Evolutionary conservation across 1,140 invertebrate species (phyloP), one percentile per base, ranked within the genome.

Genomic region (Euschistus heros): DNA sequence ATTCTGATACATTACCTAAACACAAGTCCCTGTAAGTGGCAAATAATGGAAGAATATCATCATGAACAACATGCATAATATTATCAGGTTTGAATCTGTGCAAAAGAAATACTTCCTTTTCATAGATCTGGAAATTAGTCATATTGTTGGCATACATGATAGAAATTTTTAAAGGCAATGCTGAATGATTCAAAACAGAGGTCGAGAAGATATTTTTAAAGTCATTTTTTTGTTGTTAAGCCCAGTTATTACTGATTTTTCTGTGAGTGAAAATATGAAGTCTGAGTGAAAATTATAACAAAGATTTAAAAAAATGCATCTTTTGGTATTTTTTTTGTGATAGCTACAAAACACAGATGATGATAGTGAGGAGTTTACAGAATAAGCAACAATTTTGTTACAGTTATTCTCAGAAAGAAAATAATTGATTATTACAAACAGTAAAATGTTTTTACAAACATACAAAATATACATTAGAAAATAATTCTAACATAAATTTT

Each of bases 31-130:
- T 64, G 27, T 80, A 70, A 20, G 78, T 80, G 24, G 72, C 62
- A 71, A 72, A 77, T 7, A 81, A 61, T 7, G 81, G 81, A 17
- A 82, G 63, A 0, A 82, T 65, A 69, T 82, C 81, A 73, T 82
- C 81, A 73, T 82, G 81, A 44, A 82, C 70, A 37, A 79, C 75
- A 74, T 82, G 81, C 80, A 82, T 81, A 17, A 81, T 71, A 71
- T 82, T 82, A 67, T 80, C 79, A 8, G 79, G 76, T 68, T 81
- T 79, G 67, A 82, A 82, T 22, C 80, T 72, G 24, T 67, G 57
- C 8, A 73, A 24, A 17, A 70, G 26, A n/a, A 70, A 70, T 14
- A 66, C 57, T 52, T 42, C 37, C 52, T 68, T 15, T 18, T 55
- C 24, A 46, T 37, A 50, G 18, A 69, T n/a, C 6, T 24, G 7